These are phyloP conservation scores for Pangasius larnaudii DNA, from an alignment of 2,797 vertebrate species.

Conservation along the genomic window DNA sequence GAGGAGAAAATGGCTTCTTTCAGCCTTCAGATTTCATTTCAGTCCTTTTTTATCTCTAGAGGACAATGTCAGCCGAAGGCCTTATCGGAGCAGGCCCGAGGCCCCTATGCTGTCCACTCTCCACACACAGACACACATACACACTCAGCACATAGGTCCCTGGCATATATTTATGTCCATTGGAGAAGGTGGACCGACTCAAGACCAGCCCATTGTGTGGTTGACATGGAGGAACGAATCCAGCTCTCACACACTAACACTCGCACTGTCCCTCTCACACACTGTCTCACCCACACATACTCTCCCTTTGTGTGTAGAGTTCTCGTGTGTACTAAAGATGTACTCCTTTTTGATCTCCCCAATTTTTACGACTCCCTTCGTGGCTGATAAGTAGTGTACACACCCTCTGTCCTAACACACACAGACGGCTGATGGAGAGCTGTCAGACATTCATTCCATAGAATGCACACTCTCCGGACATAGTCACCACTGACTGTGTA, in stretches of 20 bases:
- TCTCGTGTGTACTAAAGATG: neutral
- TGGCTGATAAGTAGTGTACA: neutral
- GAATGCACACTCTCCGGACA: neutral
- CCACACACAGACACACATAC: neutral
- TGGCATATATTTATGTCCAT: conserved; percentile 45
- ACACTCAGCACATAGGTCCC: conserved; percentile 38
- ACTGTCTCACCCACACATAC: neutral
- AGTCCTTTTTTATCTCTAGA: conserved; percentile 61
- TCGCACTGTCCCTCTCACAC: conserved; percentile 4
- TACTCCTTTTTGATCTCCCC: neutral
- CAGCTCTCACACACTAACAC: conserved; percentile 19
- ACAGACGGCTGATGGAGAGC: neutral
- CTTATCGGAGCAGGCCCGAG: conserved; percentile 55
- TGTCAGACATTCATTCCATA: neutral
- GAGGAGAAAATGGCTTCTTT: conserved; percentile 56
- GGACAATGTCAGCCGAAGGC: conserved; percentile 57
- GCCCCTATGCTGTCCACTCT: conserved; percentile 35
- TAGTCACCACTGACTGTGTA: neutral
- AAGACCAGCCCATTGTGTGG: conserved; percentile 40
- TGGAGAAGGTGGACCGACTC: conserved; percentile 26
- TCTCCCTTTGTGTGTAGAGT: neutral
- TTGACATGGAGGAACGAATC: conserved; percentile 28
- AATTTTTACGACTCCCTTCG: neutral
- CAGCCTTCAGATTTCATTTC: conserved; percentile 66
- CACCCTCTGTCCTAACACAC: neutral